These are phyloP conservation scores for Nansenia antarctica DNA, from an alignment of 2,113 vertebrate species.

Conservation along the genomic window DNA sequence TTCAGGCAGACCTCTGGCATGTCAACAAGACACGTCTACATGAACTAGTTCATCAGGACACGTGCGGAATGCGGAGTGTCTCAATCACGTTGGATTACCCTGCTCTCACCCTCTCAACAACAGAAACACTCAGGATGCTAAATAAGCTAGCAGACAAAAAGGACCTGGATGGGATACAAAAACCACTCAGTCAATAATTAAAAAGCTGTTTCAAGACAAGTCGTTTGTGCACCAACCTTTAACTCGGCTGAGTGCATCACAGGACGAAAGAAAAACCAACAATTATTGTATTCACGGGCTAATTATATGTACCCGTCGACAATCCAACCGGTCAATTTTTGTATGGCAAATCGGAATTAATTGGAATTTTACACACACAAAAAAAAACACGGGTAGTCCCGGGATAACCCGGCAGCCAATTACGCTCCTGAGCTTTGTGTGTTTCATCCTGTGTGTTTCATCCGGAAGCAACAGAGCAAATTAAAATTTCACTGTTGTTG, in stretches of 20 bases:
- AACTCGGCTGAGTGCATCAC: conserved; percentile 48
- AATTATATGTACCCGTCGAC: conserved; percentile 50
- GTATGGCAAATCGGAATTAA: conserved; percentile 58
- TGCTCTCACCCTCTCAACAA: no score
- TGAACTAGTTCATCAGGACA: no score
- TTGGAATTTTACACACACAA: conserved; percentile 67
- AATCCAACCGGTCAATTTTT: conserved; percentile 47
- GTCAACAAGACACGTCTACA: no score
- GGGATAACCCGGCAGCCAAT: conserved; percentile 74
- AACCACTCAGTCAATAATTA: conserved; percentile 58
- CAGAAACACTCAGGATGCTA: no score
- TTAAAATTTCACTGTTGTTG: conserved; percentile 74
- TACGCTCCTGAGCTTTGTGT: conserved; percentile 57
- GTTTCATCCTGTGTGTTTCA: conserved; percentile 59
- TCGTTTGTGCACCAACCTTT: conserved; percentile 57
- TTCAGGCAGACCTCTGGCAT: no score
- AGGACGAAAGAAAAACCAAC: conserved; percentile 34
- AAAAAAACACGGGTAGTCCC: conserved; percentile 60
- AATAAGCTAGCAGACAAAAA: no score
- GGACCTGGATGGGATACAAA: no score
- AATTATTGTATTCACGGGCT: conserved; percentile 56
- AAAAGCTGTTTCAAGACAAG: conserved; percentile 53
- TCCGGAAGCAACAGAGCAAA: conserved; percentile 73
- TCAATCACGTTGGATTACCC: no score
- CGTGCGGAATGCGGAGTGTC: no score